A percentile compares a stretch with the other conserved stretches of the same genome.
These are phyloP conservation scores for Sminthurides aquaticus DNA, from an alignment of 2,888 invertebrate genomes.

Conservation along the genomic window DNA sequence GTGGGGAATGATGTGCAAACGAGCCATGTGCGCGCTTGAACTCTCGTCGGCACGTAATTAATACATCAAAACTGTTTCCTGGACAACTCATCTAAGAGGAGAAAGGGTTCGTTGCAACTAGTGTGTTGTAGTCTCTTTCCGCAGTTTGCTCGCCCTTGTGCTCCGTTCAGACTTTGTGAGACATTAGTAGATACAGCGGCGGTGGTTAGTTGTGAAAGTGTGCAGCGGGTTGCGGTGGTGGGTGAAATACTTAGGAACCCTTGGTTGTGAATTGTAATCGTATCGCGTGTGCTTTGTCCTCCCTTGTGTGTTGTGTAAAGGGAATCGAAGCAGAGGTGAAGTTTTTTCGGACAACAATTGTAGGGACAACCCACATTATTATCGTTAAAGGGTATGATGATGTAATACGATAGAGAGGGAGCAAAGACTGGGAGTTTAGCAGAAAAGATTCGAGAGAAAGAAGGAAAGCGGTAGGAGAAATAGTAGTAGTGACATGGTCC, in stretches of 20 bases:
- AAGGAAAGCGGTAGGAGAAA: too few species aligned
- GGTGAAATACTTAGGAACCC: too few species aligned
- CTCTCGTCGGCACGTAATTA: not conserved
- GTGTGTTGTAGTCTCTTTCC: too few species aligned
- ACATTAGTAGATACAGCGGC: too few species aligned
- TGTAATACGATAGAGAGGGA: constrained; percentile 20
- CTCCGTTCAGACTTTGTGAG: too few species aligned
- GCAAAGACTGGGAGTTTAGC: not conserved
- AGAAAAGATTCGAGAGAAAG: constrained; percentile 4
- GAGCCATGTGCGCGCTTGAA: not conserved
- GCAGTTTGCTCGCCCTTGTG: too few species aligned
- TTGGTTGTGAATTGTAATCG: not conserved
- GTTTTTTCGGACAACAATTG: constrained; percentile 7
- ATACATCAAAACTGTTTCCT: not conserved
- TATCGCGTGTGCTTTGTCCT: not conserved
- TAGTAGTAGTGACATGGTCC: too few species aligned
- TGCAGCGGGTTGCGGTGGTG: not conserved
- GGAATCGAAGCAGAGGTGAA: constrained; percentile 12
- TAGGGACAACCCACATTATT: constrained; percentile 19
- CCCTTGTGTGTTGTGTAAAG: not conserved
- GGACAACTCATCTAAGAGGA: not conserved
- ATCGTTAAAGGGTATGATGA: constrained; percentile 22
- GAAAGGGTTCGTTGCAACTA: too few species aligned
- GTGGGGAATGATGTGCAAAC: constrained; percentile 5
- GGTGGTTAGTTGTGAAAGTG: not conserved